Percentiles rank a stretch among this genome's conserved stretches.
Evolutionary conservation across 2,113 vertebrate species (phyloP).

Genomic region (Sinocyclocheilus anshuiensis): DNA sequence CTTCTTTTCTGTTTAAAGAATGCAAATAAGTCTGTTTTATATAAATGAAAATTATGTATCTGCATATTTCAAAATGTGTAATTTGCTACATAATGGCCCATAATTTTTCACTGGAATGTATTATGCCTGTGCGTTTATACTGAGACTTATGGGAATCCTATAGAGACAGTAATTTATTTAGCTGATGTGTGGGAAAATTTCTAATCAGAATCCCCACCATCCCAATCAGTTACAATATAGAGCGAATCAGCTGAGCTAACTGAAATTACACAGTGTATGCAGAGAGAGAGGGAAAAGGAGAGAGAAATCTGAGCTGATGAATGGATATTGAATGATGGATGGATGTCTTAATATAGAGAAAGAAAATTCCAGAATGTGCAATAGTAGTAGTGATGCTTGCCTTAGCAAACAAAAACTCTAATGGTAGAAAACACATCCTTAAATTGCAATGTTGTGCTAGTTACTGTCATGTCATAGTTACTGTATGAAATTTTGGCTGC

Average conservation of each 20-base stretch:
- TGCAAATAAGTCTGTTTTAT: not conserved
- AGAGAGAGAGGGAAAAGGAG: not conserved
- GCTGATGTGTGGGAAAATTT: not conserved
- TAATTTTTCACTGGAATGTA: not conserved
- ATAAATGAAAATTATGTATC: not conserved
- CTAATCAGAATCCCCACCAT: not conserved
- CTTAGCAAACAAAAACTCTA: not conserved
- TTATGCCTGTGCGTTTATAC: not conserved
- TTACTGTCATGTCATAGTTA: not conserved
- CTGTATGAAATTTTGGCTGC: not conserved
- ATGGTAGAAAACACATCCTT: not conserved
- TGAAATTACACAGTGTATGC: not conserved
- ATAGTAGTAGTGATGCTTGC: not conserved
- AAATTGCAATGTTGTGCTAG: not conserved
- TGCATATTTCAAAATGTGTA: not conserved
- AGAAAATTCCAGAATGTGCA: not conserved
- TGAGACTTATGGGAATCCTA: not conserved
- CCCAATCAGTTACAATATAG: slow-evolving; percentile 2
- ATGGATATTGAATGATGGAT: not conserved
- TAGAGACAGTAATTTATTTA: not conserved
- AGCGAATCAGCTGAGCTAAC: slow-evolving; percentile 1
- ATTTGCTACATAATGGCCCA: not conserved
- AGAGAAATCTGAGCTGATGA: not conserved
- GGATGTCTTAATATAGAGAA: not conserved
- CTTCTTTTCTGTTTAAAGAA: not conserved